A percentile compares a stretch with the other conserved stretches of the same genome.
phyloP scores from a whole-genome alignment of 2,113 vertebrate species.

The Myodes glareolus region DNA sequence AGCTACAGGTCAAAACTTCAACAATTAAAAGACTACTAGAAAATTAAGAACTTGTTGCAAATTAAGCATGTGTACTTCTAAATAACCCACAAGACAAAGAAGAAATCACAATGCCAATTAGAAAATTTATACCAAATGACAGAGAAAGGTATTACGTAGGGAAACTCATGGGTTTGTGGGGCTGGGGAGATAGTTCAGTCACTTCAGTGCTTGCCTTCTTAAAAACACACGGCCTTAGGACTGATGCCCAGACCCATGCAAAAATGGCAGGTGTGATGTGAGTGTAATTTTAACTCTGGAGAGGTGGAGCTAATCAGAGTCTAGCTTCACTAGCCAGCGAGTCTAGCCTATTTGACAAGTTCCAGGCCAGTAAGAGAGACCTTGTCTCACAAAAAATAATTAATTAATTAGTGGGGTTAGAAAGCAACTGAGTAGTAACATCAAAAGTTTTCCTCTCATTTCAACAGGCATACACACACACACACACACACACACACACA shows the following conservation, averaged over 20 bases:
- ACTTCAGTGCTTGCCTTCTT: neutral
- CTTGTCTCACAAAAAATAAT: neutral
- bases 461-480: neutral
- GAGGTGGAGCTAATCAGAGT: neutral
- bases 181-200: neutral
- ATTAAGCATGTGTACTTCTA: constrained; percentile 25
- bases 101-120: constrained; percentile 35
- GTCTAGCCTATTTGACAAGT: too few species aligned
- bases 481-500: neutral
- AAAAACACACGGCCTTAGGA: neutral
- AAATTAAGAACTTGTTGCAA: constrained; percentile 13
- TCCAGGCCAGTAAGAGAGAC: neutral
- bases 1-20: neutral
- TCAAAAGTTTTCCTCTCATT: neutral
- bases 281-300: neutral
- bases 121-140: constrained; percentile 1
- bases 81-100: constrained; percentile 2
- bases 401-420: neutral
- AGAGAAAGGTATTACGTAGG: neutral
- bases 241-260: neutral
- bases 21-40: constrained; percentile 21
- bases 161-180: neutral
- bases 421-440: neutral
- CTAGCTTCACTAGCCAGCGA: too few species aligned
- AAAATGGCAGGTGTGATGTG: neutral